Evolutionary conservation across 2,797 vertebrate species (phyloP), one percentile per base, ranked within the genome.

Genomic region (Melanotaenia trifasciata): DNA sequence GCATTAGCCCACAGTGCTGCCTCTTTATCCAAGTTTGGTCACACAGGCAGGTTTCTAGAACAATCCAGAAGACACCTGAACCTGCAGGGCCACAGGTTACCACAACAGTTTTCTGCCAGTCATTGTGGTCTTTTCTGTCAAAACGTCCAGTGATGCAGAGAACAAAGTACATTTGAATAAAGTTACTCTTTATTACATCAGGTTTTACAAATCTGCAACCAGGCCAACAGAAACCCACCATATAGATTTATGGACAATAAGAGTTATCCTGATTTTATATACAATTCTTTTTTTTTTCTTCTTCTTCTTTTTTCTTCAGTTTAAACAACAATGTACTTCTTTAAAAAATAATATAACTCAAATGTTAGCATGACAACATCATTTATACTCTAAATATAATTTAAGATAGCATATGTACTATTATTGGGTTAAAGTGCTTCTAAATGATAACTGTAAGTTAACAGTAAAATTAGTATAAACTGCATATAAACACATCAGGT

Each of bases 141-240:
- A 11, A 69, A 59, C 28, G 24, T 47, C 22, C 30, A 78, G 32
- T 61, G 51, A 79, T 45, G 13, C 35, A 78, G 22, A 77, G 8
- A 81, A 65, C 32, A 67, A 65, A 14, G 53, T 61, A 80, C 18
- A n/a, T 71, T 81, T 83, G 66, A 84, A 71, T 81, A 82, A 82
- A 86, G 72, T 56, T 73, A 81, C 38, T 80, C 56, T 93, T 94
- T 93, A 94, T 92, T 94, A 83, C 57, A 84, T 81, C 66, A 87
- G 80, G 74, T 81, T 81, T 85, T 87, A 88, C 79, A 90, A 89
- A 89, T 90, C 74, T 85, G 74, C 30, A 79, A 71, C 43, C 5
- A 14, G 43, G 65, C 51, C 65, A n/a, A 76, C 56, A 69, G 54
- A 71, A 64, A 81, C 47, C 70, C 73, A 80, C 40, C 43, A 64